Evolutionary conservation across 2,113 vertebrate species (phyloP).

Genomic region (Crotalus helleri): DNA sequence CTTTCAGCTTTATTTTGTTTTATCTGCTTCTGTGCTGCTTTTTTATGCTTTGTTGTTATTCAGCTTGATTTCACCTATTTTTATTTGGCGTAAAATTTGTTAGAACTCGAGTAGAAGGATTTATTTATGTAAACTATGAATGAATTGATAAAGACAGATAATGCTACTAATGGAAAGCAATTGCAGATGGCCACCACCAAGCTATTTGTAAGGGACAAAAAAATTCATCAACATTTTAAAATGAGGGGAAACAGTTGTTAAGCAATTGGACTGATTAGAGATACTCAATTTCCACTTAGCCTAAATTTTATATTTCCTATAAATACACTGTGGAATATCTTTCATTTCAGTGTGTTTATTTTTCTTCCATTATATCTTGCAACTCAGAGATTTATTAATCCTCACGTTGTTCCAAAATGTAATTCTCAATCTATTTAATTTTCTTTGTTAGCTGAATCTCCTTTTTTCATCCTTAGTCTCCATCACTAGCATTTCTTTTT

Average conservation of each 20-base stretch:
- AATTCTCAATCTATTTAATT: slow-evolving; percentile 47
- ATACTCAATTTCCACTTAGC: not conserved
- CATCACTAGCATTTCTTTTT: slow-evolving; percentile 43
- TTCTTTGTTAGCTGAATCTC: slow-evolving; percentile 48
- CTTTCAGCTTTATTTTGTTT: not conserved
- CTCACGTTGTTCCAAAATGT: slow-evolving; percentile 37
- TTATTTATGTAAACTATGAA: not conserved
- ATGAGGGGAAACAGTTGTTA: not conserved
- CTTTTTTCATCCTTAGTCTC: slow-evolving; percentile 46
- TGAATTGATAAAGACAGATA: not conserved
- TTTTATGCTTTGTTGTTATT: not conserved
- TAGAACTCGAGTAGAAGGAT: not conserved
- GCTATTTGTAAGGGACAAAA: not conserved
- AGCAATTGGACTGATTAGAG: slow-evolving; percentile 8
- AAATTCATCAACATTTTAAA: not conserved
- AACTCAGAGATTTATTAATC: slow-evolving; percentile 44
- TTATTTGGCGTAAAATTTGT: not conserved
- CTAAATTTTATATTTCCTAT: not conserved
- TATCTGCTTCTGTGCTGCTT: not conserved
- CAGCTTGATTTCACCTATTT: not conserved
- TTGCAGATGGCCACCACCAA: not conserved
- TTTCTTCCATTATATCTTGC: slow-evolving; percentile 20
- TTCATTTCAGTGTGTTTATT: slow-evolving; percentile 22
- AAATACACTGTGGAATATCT: slow-evolving; percentile 28
- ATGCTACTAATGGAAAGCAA: not conserved